These are phyloP conservation scores for Heliothis subflexa DNA, from an alignment of 1,140 invertebrate species.

Conservation along the genomic window DNA sequence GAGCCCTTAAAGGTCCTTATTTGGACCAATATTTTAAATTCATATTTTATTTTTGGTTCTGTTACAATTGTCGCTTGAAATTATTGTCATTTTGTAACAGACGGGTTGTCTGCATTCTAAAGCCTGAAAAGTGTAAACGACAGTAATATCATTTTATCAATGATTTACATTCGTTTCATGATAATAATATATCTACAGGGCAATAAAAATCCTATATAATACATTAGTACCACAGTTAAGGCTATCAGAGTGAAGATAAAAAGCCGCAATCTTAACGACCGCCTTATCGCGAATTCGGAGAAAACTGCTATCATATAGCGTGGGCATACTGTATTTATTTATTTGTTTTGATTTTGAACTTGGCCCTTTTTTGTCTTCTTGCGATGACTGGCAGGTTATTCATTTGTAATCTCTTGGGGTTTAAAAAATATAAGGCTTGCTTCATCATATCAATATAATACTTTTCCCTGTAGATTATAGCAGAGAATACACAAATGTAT, in stretches of 20 bases:
- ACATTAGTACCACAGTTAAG: conserved; percentile 56
- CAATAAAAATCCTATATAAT: conserved; percentile 68
- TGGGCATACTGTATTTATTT: conserved; percentile 17
- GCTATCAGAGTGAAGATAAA: conserved; percentile 74
- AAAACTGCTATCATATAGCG: conserved; percentile 37
- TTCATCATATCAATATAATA: background rate
- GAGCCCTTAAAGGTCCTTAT: too few relatives aligned
- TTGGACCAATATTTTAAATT: too few relatives aligned
- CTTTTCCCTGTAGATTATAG: too few relatives aligned
- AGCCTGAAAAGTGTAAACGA: conserved; percentile 18
- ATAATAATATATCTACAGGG: conserved; percentile 49
- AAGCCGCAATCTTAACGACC: conserved; percentile 72
- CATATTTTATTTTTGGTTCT: too few relatives aligned
- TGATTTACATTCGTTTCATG: conserved; percentile 47
- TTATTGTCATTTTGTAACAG: background rate
- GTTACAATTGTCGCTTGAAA: too few relatives aligned
- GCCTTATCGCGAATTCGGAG: conserved; percentile 68
- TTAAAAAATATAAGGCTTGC: background rate
- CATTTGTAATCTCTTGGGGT: background rate
- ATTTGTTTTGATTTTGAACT: conserved; percentile 33
- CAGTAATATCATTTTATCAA: conserved; percentile 44
- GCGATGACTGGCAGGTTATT: background rate
- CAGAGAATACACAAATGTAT: too few relatives aligned
- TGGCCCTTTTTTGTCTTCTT: background rate
- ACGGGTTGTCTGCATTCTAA: background rate